Conservation (phyloP, 2,113 vertebrate species). For the Probosciger aterrimus region DNA sequence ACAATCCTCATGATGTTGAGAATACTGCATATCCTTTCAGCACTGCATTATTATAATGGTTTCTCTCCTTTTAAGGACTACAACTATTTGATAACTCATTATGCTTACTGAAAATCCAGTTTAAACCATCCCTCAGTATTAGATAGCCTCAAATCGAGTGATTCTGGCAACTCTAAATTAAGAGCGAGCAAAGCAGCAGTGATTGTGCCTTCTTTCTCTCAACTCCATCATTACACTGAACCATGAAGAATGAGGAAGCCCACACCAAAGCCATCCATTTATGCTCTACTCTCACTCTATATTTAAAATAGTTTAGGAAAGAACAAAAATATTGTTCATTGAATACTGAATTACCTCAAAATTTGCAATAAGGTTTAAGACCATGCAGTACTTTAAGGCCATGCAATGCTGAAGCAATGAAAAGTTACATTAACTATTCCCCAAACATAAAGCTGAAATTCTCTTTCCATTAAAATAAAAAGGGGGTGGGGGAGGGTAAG, state of each 20-base stretch:
- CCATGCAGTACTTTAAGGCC: neutral
- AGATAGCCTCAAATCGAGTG: neutral
- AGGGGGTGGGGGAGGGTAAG: accelerated
- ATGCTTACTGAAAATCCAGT: neutral
- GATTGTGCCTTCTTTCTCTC: neutral
- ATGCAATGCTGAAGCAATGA: neutral
- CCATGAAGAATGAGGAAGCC: neutral
- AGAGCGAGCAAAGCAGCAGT: neutral
- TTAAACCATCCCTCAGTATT: neutral
- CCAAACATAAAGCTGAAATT: neutral
- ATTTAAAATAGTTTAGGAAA: neutral
- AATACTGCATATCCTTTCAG: neutral
- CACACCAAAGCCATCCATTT: neutral
- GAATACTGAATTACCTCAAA: neutral
- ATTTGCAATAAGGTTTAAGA: neutral
- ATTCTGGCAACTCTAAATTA: neutral
- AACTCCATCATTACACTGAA: neutral
- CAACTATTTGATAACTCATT: neutral
- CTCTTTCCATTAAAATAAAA: neutral
- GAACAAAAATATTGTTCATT: neutral
- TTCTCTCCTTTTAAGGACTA: neutral
- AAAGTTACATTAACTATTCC: neutral
- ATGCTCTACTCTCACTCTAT: neutral
- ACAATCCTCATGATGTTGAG: neutral
- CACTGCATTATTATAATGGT: neutral